Base-by-base conservation (phyloP, 2,797 vertebrate genomes). In the Brachyrhaphis roseni region DNA sequence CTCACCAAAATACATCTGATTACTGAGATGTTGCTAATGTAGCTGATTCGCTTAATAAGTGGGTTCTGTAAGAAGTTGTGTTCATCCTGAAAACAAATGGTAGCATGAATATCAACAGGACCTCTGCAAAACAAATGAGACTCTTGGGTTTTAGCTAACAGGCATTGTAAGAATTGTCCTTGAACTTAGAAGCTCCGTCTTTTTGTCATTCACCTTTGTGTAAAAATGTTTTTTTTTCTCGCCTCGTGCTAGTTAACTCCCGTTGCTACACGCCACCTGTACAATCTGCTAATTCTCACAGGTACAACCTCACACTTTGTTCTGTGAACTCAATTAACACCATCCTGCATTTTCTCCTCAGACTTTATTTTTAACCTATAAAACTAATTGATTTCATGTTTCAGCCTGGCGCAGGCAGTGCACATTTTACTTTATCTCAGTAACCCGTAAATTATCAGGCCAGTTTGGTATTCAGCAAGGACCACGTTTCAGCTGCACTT, bases 241-340 rank as follows among this genome's bases (percentile, higher is more conserved):
- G 18, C 47, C 23, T 53, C n/a, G 72, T 75, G 87, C 89, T 89
- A 92, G 78, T 85, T 83, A 92, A 87, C 88, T 92, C 92, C 92
- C 92, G 68, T 82, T 81, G 90, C 87, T 81, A 78, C 66, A 81
- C 47, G 57, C 84, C 70, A 85, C 78, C 86, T 87, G 84, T 83
- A 84, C 89, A 91, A 93, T 91, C 87, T 93, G 92, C 79, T 86
- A 92, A 94, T 93, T 95, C 96, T 95, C 95, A 79, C 92, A 94
- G 94, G 95, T 94, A 95, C 94, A 93, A 82, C 80, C 89, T 94
- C 90, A 90, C 94, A 95, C 94, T 88, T 92, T 84, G 81, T 90
- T 90, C 94, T 95, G 93, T 95, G 95, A 96, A 96, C 95, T 94
- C 96, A 96, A 96, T 96, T 96, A 96, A 94, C 96, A 94, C 95